Percentiles rank a stretch among this genome's conserved stretches.
Evolutionary conservation across 2,113 vertebrate genomes (phyloP).

Genomic region (Pteruthius melanotis): DNA sequence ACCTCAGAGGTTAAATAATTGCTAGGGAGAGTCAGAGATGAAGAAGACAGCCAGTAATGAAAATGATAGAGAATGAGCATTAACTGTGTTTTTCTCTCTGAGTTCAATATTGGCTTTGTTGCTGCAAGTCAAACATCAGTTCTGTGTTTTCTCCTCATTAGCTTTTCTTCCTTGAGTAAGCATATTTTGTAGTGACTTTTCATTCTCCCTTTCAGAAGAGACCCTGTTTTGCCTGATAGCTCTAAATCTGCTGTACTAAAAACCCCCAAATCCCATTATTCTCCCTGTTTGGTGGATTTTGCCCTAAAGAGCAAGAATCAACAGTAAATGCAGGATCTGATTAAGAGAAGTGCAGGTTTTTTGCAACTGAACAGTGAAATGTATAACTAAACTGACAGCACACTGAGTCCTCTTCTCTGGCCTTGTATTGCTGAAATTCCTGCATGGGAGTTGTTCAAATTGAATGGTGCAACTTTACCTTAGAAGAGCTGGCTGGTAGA

Average conservation of each 20-base stretch:
- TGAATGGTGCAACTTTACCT: neutral
- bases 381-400: neutral
- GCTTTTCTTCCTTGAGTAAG: neutral
- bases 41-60: neutral
- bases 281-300: neutral
- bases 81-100: neutral
- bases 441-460: neutral
- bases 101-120: neutral
- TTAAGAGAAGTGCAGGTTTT: neutral
- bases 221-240: neutral
- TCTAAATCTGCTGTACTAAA: neutral
- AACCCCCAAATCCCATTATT: neutral
- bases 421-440: neutral
- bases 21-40: neutral
- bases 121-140: neutral
- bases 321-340: neutral
- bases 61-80: neutral
- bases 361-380: neutral
- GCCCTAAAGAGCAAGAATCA: neutral
- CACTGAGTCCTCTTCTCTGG: neutral
- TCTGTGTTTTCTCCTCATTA: neutral
- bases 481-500: neutral
- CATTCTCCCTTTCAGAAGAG: neutral
- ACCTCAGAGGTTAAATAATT: neutral
- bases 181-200: neutral